Base-by-base conservation (phyloP, 2,888 invertebrate species). In the Heliconius ismenius region DNA sequence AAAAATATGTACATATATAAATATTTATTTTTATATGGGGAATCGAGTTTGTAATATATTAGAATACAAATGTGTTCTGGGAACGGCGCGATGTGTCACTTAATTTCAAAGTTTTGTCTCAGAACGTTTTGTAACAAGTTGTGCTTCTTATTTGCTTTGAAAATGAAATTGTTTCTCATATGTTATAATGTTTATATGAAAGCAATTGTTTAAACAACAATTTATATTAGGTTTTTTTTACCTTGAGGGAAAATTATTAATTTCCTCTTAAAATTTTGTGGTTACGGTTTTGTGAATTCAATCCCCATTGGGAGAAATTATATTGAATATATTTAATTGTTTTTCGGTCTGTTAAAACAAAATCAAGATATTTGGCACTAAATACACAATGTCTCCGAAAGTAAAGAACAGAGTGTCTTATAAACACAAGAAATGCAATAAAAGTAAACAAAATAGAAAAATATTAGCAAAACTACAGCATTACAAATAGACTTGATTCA, bases 51-150 rank as follows among this genome's bases (percentile, higher is more conserved):
- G 24, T 75, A 62, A 68, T 54, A 60, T 75, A 54, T 64, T 74
- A 49, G 39, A 75, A 68, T 75, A 64, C 21, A 64, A 74, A 74
- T 74, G 39, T 39, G 62, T 73, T 73, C 32, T 49, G 54, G 32
- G 64, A 64, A 49, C n/a, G 60, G 28, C 18, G 28, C 24, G 36
- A 62, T 43, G 60, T 43, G 63, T 73, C 62, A 63, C 39, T 73
- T 73, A 62, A 73, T 63, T 73, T 73, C 62, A 39, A 73, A 67
- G 67, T 67, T 67, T 67, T 67, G 24, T 67, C 67, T 67, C 67
- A 67, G 24, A 67, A 67, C 67, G 67, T 67, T 43, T 67, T 67
- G 67, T 67, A 43, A 24, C 24, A 67, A 67, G 67, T 67, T 67
- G 24, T 43, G 39, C 43, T 43, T 43, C 67, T 67, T 67, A 39